Conservation (phyloP, 1,140 invertebrate genomes). For the Listronotus bonariensis region DNA sequence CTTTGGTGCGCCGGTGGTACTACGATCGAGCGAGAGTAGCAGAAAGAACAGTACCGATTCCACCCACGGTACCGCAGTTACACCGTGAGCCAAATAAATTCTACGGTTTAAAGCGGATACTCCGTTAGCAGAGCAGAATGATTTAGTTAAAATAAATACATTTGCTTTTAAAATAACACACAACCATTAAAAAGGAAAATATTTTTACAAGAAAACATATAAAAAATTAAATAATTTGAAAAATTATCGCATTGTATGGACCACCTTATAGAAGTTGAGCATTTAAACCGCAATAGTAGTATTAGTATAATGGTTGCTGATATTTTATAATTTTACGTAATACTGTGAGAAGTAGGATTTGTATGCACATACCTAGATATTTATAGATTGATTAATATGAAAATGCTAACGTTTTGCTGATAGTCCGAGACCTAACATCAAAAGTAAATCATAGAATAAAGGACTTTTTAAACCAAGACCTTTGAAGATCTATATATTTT, state of each 20-base stretch:
- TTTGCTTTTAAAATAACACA: too few species aligned
- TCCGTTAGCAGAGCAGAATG: background rate
- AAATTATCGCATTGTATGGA: background rate
- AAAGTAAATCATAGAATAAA: too few species aligned
- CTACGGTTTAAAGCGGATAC: background rate
- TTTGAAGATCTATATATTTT: too few species aligned
- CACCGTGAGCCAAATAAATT: constrained; percentile 18
- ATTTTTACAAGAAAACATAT: too few species aligned
- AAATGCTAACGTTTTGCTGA: too few species aligned
- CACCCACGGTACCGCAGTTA: constrained; percentile 44
- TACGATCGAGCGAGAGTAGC: constrained; percentile 23
- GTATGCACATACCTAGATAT: background rate
- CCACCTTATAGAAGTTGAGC: constrained; percentile 42
- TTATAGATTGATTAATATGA: too few species aligned
- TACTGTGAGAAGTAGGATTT: constrained; percentile 1
- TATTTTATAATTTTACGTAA: constrained; percentile 4
- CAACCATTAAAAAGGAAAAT: too few species aligned
- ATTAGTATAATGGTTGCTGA: background rate
- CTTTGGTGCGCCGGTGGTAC: background rate
- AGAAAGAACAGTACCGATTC: constrained; percentile 46
- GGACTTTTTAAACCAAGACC: too few species aligned
- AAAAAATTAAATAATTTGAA: too few species aligned
- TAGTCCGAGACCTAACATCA: too few species aligned
- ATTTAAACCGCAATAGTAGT: constrained; percentile 40
- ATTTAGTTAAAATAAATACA: too few species aligned